Conservation (phyloP, 2,113 vertebrate species). For the Echinops telfairi region DNA sequence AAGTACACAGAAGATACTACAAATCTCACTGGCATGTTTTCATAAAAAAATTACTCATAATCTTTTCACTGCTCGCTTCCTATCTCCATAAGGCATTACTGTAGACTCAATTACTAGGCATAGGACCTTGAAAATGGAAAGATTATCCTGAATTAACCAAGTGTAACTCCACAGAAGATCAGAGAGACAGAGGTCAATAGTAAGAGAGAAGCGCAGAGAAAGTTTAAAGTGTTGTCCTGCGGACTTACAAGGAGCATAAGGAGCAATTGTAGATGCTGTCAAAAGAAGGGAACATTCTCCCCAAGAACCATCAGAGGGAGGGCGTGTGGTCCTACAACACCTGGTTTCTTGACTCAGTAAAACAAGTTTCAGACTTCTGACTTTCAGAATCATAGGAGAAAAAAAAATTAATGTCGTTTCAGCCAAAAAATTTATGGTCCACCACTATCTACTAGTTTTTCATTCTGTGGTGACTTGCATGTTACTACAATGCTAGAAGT, state of each 20-base stretch:
- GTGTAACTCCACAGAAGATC: neutral
- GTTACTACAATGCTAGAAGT: neutral
- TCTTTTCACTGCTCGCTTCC: no score
- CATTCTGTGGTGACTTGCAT: neutral
- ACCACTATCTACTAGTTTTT: neutral
- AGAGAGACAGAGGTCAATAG: neutral
- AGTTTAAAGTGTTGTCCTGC: neutral
- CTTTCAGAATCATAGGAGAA: no score
- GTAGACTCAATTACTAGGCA: no score
- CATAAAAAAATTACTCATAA: neutral
- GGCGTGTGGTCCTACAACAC: neutral
- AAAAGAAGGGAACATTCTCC: neutral
- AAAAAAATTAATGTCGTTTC: neutral
- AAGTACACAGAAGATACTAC: conserved; percentile 48
- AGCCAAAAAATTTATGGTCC: neutral
- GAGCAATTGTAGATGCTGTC: neutral
- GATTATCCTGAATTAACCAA: neutral
- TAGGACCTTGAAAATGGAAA: no score
- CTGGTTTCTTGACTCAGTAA: neutral
- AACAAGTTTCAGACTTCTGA: neutral
- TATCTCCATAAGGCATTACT: no score
- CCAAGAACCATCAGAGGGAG: neutral
- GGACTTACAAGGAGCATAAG: neutral
- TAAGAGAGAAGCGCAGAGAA: neutral
- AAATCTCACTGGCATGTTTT: neutral